A percentile compares a stretch with the other conserved stretches of the same genome.
These are phyloP conservation scores for Zygogramma bicolorata DNA, from an alignment of 2,888 invertebrate species.

Conservation along the genomic window DNA sequence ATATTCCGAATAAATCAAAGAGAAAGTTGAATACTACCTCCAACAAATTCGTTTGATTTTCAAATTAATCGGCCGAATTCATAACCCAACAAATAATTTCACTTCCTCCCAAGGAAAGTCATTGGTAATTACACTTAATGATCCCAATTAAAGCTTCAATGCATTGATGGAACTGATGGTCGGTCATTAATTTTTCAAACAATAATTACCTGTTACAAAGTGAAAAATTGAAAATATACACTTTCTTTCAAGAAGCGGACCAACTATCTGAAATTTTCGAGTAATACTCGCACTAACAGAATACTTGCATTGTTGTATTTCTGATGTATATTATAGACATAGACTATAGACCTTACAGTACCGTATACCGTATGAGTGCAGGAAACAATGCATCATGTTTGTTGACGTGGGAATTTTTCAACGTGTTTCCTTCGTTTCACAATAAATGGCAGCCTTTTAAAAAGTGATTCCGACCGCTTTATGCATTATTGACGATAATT, in stretches of 20 bases:
- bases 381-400: not conserved
- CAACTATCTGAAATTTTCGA: not conserved
- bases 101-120: too few species aligned
- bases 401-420: not conserved
- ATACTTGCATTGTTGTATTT: not conserved
- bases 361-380: not conserved
- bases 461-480: too few species aligned
- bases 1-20: too few species aligned
- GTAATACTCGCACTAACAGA: not conserved
- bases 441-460: not conserved
- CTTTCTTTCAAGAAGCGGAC: not conserved
- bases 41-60: too few species aligned
- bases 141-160: not conserved
- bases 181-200: not conserved
- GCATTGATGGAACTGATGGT: not conserved
- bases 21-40: too few species aligned
- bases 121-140: not conserved
- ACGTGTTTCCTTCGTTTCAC: not conserved
- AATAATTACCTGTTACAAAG: not conserved
- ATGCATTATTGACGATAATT: too few species aligned
- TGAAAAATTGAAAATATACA: not conserved
- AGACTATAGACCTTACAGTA: not conserved
- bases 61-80: too few species aligned
- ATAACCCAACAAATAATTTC: too few species aligned
- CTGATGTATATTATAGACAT: not conserved